phyloP scores from a whole-genome alignment of 2,888 invertebrate species.

The Meganola albula region DNA sequence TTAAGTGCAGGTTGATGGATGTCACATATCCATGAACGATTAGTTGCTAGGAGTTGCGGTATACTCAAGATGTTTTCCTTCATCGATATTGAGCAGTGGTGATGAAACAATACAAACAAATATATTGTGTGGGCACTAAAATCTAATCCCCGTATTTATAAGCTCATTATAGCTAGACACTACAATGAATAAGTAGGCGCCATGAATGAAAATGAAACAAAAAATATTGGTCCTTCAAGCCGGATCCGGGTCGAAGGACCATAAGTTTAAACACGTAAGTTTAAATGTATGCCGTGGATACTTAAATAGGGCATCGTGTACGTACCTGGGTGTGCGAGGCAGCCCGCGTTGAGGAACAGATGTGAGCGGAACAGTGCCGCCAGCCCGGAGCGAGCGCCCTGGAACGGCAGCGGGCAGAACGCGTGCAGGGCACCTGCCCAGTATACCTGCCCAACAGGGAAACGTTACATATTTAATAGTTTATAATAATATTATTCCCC shows the following conservation, averaged over 20 bases:
- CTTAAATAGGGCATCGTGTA: not conserved
- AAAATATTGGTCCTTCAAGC: not conserved
- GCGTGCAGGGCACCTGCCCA: slow-evolving; percentile 93
- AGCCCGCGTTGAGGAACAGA: slow-evolving; percentile 92
- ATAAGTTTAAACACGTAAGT: not conserved
- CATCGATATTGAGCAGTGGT: no score
- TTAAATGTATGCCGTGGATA: not conserved
- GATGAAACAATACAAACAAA: no score
- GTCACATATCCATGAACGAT: no score
- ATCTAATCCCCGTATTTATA: no score
- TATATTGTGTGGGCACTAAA: no score
- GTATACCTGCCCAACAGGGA: slow-evolving; percentile 84
- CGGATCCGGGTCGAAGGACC: not conserved
- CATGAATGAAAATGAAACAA: not conserved
- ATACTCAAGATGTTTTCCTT: no score
- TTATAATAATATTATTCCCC: no score
- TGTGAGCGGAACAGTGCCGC: slow-evolving; percentile 93
- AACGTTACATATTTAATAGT: no score
- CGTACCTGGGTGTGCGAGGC: slow-evolving; percentile 68
- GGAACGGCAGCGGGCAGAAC: slow-evolving; percentile 94
- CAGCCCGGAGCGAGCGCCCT: slow-evolving; percentile 85
- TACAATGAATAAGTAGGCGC: not conserved
- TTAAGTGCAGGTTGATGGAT: no score
- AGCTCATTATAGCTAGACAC: no score
- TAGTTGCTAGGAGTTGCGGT: no score